Evolutionary conservation across 2,888 invertebrate genomes (phyloP), one percentile per base, ranked within the genome.

Genomic region (Ophion costatus): DNA sequence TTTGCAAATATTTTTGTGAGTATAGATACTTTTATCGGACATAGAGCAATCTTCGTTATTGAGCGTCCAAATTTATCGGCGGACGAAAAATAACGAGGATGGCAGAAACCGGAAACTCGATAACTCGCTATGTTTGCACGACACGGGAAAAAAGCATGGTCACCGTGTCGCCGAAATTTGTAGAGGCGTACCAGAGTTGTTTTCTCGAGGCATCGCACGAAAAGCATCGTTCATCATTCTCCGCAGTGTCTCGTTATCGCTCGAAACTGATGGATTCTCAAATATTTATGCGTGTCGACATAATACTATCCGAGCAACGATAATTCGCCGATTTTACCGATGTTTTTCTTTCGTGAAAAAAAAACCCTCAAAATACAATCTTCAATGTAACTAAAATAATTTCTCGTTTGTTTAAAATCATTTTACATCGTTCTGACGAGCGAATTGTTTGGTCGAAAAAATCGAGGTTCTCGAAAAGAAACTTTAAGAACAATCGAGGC

Each of bases 141-240:
- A 11, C 5, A 24, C 14, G 10, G 6, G 45, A 29, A 29, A 45
- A 29, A 29, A 45, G n/a, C 22, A 10, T 22, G 24, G 22, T 74
- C 51, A 63, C 45, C 24, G 11, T 29, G 45, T 63, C 29, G 24
- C n/a, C 45, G 1, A 42, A 3, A 45, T 38, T 17, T 45, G 45
- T 59, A 29, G 29, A 29, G 11, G 22, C 61, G 29, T n/a, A n/a
- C 14, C 7, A 7, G 11, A 29, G 42, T 45, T 45, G 42, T 61
- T 73, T 61, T 42, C 61, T 51, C 71, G 56, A 56, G 10, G 24
- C 6, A 2, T 33, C 20, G 29, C 33, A 24, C 29, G 11, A 56
- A 64, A 64, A 75, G 20, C 51, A 75, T 75, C 75, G 56, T 76
- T 76, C 9, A 56, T 76, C 64, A 76, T 51, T 75, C 33, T 7